phyloP scores from a whole-genome alignment of 2,888 invertebrate genomes.

The Mystacides longicornis region DNA sequence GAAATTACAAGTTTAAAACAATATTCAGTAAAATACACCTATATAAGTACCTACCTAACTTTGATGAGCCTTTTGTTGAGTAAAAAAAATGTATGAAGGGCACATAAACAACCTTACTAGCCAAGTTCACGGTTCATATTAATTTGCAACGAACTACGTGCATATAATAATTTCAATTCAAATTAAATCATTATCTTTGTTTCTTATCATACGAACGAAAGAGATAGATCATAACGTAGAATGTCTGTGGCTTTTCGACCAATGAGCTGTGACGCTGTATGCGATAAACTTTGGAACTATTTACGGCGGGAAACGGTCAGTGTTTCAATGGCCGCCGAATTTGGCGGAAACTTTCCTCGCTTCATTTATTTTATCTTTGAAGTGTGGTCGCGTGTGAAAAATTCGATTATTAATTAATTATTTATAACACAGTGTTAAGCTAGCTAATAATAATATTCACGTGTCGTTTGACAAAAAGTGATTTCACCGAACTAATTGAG shows the following conservation, averaged over 20 bases:
- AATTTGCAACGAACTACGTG: neutral
- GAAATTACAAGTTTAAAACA: too few relatives aligned
- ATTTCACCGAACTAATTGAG: too few relatives aligned
- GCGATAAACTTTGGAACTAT: neutral
- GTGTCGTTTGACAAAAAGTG: too few relatives aligned
- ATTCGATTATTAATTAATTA: neutral
- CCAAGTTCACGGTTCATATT: conserved; percentile 1
- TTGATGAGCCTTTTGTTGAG: too few relatives aligned
- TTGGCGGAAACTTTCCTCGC: neutral
- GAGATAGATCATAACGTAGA: neutral
- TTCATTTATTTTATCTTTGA: neutral
- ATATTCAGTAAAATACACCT: too few relatives aligned
- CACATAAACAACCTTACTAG: too few relatives aligned
- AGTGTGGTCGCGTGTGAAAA: neutral
- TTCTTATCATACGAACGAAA: neutral
- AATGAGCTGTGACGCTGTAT: neutral
- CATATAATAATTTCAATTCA: neutral
- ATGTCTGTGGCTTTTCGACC: too few relatives aligned
- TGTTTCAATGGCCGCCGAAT: neutral
- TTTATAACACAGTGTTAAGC: too few relatives aligned
- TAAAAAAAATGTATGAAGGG: too few relatives aligned
- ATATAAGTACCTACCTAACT: too few relatives aligned
- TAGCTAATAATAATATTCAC: too few relatives aligned
- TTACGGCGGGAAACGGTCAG: conserved; percentile 1
- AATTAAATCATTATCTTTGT: neutral